These are phyloP conservation scores for Bimastos eiseni DNA, from an alignment of 2,888 invertebrate species.

Conservation along the genomic window DNA sequence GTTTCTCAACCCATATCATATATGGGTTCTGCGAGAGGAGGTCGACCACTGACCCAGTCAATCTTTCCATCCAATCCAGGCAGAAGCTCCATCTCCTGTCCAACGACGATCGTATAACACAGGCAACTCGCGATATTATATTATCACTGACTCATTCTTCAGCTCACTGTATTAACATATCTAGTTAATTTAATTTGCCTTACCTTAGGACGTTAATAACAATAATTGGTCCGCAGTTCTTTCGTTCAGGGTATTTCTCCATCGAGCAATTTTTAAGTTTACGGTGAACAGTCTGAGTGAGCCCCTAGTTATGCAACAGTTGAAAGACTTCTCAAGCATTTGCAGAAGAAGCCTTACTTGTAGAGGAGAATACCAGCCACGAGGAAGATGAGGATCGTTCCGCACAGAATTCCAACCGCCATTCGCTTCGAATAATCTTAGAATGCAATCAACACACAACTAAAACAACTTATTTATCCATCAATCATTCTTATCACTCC, in stretches of 20 bases:
- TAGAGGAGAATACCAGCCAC: conserved; percentile 75
- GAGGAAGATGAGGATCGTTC: conserved; percentile 72
- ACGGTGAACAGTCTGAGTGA: background rate
- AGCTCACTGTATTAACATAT: background rate
- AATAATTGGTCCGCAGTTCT: background rate
- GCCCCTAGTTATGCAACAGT: background rate
- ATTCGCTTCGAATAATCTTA: conserved; percentile 68
- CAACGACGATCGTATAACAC: conserved; percentile 35
- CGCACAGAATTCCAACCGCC: conserved; percentile 78
- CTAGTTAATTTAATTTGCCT: background rate
- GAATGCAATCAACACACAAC: background rate
- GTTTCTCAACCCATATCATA: no score
- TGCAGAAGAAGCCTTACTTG: conserved; percentile 50
- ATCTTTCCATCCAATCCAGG: conserved; percentile 66
- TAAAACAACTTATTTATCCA: background rate
- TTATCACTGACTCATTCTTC: background rate
- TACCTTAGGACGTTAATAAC: background rate
- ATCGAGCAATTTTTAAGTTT: background rate
- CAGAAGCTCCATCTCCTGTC: conserved; percentile 76
- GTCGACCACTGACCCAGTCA: conserved; percentile 76
- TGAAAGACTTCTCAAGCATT: background rate
- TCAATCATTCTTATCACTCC: background rate
- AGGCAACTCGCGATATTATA: background rate
- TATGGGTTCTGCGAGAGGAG: conserved; percentile 80
- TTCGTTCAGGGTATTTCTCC: background rate